Percentiles rank a stretch among this genome's conserved stretches.
These are phyloP conservation scores for Hirundichthys speculiger DNA, from an alignment of 2,113 vertebrate species.

Conservation along the genomic window DNA sequence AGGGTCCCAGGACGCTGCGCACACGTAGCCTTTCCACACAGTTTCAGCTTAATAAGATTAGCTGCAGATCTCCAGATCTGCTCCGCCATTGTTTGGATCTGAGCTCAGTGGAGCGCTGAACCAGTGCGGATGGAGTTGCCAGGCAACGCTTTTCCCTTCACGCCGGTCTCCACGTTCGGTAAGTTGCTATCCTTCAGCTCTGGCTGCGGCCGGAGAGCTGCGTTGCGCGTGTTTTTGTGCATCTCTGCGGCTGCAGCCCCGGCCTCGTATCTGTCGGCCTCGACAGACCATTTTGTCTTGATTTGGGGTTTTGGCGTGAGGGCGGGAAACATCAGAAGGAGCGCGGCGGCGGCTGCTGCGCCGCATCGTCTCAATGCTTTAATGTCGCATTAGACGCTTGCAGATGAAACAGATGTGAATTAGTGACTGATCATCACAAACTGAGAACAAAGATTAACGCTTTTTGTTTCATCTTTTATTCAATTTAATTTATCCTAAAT, in stretches of 20 bases:
- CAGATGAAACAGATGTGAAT: conserved; percentile 20
- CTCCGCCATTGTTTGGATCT: background rate
- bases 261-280: conserved; percentile 56
- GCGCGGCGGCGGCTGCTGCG: conserved; percentile 16
- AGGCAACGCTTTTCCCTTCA: conserved; percentile 15
- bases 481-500: no score
- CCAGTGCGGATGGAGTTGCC: conserved; percentile 25
- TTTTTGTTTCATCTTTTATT: no score
- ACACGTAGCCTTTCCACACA: conserved; percentile 1
- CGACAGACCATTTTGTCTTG: conserved; percentile 62
- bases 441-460: conserved; percentile 1
- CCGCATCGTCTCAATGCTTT: background rate
- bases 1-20: no score
- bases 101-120: conserved; percentile 17
- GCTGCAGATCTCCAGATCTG: background rate
- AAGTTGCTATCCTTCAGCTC: no score
- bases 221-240: no score
- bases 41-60: conserved; percentile 1
- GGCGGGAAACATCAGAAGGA: conserved; percentile 22
- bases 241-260: background rate
- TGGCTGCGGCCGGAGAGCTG: no score
- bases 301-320: conserved; percentile 37
- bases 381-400: conserved; percentile 15
- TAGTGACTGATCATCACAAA: conserved; percentile 15
- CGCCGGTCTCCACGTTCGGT: background rate